Percentiles rank a stretch among this genome's conserved stretches.
Evolutionary conservation across 2,113 vertebrate genomes (phyloP).

Genomic region (Hippocampus guttulatus): DNA sequence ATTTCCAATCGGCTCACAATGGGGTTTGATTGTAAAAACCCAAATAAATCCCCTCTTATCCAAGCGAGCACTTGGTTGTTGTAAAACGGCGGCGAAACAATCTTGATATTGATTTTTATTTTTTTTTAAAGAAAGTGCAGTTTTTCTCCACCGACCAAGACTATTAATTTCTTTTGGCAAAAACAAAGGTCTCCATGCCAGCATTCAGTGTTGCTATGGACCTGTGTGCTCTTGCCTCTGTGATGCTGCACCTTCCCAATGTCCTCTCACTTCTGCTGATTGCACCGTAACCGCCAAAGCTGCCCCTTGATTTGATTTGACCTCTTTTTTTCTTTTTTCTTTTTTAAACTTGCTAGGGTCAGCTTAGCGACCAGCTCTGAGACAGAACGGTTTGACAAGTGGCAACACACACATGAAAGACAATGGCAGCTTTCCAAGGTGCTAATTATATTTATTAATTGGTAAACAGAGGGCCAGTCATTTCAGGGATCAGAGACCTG

Average conservation of each 20-base stretch:
- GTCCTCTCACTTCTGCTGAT: constrained; percentile 55
- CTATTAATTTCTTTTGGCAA: neutral
- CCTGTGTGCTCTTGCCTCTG: constrained; percentile 3
- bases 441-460: constrained; percentile 24
- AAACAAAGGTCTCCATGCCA: constrained; percentile 3
- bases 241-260: constrained; percentile 13
- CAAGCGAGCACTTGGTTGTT: neutral
- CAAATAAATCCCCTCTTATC: constrained; percentile 1
- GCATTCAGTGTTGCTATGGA: constrained; percentile 7
- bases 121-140: neutral
- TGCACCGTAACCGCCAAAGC: constrained; percentile 28
- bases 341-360: constrained; percentile 35
- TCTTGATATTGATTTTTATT: neutral
- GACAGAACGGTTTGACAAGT: neutral
- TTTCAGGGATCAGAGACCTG: constrained; percentile 19
- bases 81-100: neutral
- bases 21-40: neutral
- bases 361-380: constrained; percentile 17
- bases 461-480: neutral
- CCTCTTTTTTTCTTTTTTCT: constrained; percentile 11
- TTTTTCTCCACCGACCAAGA: neutral
- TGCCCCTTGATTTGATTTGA: constrained; percentile 49
- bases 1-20: neutral
- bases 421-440: constrained; percentile 16
- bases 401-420: neutral